phyloP scores from a whole-genome alignment of 2,113 vertebrate species.

The Tyrannus savana region DNA sequence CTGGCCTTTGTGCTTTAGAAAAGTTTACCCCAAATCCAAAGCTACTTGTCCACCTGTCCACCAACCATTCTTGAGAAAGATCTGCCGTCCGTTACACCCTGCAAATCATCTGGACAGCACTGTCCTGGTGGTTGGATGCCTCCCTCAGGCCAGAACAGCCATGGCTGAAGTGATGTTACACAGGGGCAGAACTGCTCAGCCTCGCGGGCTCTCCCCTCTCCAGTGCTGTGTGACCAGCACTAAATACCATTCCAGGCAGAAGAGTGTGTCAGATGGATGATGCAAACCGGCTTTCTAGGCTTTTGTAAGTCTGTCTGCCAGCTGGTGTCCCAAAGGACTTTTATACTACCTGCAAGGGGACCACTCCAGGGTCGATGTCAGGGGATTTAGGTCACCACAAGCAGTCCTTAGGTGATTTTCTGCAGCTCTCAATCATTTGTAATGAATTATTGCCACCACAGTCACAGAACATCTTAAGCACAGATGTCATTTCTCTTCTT shows the following conservation, averaged over 20 bases:
- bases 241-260: neutral
- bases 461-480: neutral
- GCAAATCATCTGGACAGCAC: neutral
- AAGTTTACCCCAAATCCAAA: neutral
- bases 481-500: neutral
- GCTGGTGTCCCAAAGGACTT: neutral
- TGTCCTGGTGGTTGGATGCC: neutral
- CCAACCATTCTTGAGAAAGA: neutral
- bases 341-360: neutral
- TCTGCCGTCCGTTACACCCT: neutral
- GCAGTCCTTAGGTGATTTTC: neutral
- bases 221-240: neutral
- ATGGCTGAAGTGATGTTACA: neutral
- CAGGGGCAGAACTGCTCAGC: neutral
- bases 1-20: neutral
- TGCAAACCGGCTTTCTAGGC: neutral
- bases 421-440: neutral
- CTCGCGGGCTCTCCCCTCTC: accelerated
- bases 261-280: neutral
- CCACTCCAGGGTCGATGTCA: neutral
- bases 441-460: neutral
- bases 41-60: neutral
- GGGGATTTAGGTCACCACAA: neutral
- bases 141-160: neutral
- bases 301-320: neutral